Conservation (phyloP, 2,797 vertebrate species). For the Diplodus puntazzo region DNA sequence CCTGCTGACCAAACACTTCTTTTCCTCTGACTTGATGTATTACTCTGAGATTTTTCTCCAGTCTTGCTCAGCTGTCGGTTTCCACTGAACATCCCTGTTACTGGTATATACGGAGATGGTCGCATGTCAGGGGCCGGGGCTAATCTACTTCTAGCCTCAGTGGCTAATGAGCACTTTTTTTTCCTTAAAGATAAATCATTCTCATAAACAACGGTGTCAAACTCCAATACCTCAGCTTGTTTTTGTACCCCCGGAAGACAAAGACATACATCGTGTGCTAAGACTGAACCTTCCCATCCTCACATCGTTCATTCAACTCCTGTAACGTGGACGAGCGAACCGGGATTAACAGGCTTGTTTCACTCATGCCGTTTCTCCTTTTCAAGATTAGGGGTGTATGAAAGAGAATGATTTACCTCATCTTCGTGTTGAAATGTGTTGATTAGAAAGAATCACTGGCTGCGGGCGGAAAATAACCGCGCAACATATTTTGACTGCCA, state of each 20-base stretch:
- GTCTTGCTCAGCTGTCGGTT: background rate
- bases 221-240: conserved; percentile 11
- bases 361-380: conserved; percentile 22
- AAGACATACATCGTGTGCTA: background rate
- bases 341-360: conserved; percentile 27
- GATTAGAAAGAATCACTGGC: conserved; percentile 50
- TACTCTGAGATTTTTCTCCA: conserved; percentile 21
- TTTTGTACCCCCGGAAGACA: conserved; percentile 13
- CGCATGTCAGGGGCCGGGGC: background rate
- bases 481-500: conserved; percentile 15
- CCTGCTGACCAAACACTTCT: conserved; percentile 70
- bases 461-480: background rate
- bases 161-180: conserved; percentile 36
- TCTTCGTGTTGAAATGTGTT: conserved; percentile 52
- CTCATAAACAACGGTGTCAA: conserved; percentile 10
- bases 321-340: conserved; percentile 19
- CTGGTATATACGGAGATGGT: conserved; percentile 17
- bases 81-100: conserved; percentile 43
- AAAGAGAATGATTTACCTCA: conserved; percentile 48
- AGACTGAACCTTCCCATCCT: conserved; percentile 1
- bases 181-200: conserved; percentile 13
- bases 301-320: background rate
- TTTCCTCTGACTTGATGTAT: conserved; percentile 51
- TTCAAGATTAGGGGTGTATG: conserved; percentile 34
- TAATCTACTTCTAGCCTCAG: conserved; percentile 1